Evolutionary conservation across 2,888 invertebrate genomes (phyloP), one percentile per base, ranked within the genome.

Genomic region (Hofmannophila pseudospretella): DNA sequence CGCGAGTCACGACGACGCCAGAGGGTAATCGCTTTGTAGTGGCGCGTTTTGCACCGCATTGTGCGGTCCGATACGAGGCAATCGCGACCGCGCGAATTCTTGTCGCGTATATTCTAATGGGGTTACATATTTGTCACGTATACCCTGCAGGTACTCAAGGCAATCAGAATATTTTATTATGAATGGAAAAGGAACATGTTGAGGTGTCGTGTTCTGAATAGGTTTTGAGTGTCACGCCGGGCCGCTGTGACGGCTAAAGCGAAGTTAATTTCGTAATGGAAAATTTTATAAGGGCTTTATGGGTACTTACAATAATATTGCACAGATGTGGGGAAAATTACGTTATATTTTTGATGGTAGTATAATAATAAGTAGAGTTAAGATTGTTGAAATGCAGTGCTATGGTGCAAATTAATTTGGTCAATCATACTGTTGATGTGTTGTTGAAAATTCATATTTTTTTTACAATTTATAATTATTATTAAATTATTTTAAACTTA

Each of bases 11-110:
- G 63, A 16, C 16, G 16, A 16, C 16, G 16, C 64, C 64, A 70
- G 72, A 77, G 76, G 80, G 80, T 82, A 84, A 82, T 81, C 78
- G 79, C 67, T 72, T 63, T 78, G 70, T 76, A 78, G 76, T 71
- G 72, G 58, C 62, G 66, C 65, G 72, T 75, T 72, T 72, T 75
- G 73, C 73, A 62, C 69, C 60, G 63, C 66, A 75, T 79, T 79
- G 78, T 77, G 27, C 58, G 58, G 63, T 55, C 48, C 54, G 57
- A 58, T 48, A 58, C 59, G 61, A 68, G 67, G 70, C 74, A 74
- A 72, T 73, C 67, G 65, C 60, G 58, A 47, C 53, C 59, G 53
- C 62, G 63, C 60, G 35, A 31, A 77, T 80, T 74, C 77, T 51
- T 58, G 60, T 63, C 78, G 72, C 79, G 75, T 74, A 63, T 67